Evolutionary conservation across 2,797 vertebrate species (phyloP).

Genomic region (Gymnoscopelus microlampas): DNA sequence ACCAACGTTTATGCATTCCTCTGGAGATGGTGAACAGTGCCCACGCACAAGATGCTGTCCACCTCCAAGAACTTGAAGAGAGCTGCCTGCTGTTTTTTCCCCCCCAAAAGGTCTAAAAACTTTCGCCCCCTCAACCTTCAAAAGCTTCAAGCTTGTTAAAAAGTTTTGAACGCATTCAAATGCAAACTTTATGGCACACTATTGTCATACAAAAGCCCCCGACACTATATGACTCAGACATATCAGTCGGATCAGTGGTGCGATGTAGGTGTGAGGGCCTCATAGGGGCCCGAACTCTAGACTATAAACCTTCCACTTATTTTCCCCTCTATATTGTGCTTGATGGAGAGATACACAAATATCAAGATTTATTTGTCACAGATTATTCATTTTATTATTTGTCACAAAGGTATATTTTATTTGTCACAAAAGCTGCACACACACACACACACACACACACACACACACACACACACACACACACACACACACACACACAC

Average conservation of each 20-base stretch:
- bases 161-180: conserved; percentile 15
- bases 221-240: too few relatives aligned
- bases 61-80: not conserved
- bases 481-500: conserved; percentile 30
- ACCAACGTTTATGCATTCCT: conserved; percentile 74
- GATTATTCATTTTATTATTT: too few relatives aligned
- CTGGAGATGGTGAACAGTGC: conserved; percentile 34
- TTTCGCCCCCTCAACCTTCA: not conserved
- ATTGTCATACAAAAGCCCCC: too few relatives aligned
- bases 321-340: not conserved
- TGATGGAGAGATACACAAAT: not conserved
- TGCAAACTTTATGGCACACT: conserved; percentile 23
- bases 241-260: too few relatives aligned
- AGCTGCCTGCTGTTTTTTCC: not conserved
- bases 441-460: conserved; percentile 16
- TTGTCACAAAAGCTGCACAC: too few relatives aligned
- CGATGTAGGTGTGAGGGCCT: not conserved
- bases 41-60: conserved; percentile 48
- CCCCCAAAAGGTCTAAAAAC: not conserved
- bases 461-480: conserved; percentile 9
- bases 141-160: not conserved
- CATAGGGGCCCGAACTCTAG: too few relatives aligned
- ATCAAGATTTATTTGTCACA: too few relatives aligned
- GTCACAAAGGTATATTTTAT: too few relatives aligned
- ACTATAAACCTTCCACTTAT: too few relatives aligned